Conservation (phyloP, 1,140 invertebrate species). For the Platyscapa corneri region DNA sequence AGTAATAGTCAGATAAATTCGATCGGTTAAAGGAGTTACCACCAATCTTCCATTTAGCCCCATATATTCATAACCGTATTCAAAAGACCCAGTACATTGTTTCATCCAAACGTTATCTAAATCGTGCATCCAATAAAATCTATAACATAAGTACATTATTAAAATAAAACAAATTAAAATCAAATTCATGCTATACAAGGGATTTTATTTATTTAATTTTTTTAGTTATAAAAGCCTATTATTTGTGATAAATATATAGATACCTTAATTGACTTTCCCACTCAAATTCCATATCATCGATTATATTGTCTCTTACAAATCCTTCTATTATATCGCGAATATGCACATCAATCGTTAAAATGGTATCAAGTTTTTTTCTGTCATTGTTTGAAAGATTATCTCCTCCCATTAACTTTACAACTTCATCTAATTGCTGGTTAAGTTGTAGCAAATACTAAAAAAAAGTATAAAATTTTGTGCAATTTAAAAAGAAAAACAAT, state of each 20-base stretch:
- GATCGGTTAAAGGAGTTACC: conserved; percentile 92
- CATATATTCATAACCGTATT: conserved; percentile 96
- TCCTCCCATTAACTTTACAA: conserved; percentile 86
- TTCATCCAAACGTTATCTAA: conserved; percentile 86
- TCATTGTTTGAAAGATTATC: conserved; percentile 87
- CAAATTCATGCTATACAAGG: too few species aligned
- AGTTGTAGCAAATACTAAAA: conserved; percentile 81
- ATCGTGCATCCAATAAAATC: conserved; percentile 92
- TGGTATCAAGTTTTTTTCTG: conserved; percentile 89
- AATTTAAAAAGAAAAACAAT: not conserved
- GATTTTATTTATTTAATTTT: not conserved
- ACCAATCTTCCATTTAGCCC: conserved; percentile 92
- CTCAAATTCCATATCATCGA: conserved; percentile 88
- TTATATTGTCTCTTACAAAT: conserved; percentile 90
- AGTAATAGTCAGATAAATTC: conserved; percentile 93
- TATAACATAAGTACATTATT: conserved; percentile 44
- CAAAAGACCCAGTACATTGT: conserved; percentile 90
- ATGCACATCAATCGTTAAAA: conserved; percentile 93
- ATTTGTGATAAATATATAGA: too few species aligned
- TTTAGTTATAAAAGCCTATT: too few species aligned
- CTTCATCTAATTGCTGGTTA: conserved; percentile 88
- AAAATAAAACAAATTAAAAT: too few species aligned
- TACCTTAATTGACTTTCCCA: conserved; percentile 91
- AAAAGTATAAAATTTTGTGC: not conserved
- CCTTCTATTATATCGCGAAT: conserved; percentile 90